These are phyloP conservation scores for Zosterops borbonicus DNA, from an alignment of 2,113 vertebrate genomes.

Conservation along the genomic window DNA sequence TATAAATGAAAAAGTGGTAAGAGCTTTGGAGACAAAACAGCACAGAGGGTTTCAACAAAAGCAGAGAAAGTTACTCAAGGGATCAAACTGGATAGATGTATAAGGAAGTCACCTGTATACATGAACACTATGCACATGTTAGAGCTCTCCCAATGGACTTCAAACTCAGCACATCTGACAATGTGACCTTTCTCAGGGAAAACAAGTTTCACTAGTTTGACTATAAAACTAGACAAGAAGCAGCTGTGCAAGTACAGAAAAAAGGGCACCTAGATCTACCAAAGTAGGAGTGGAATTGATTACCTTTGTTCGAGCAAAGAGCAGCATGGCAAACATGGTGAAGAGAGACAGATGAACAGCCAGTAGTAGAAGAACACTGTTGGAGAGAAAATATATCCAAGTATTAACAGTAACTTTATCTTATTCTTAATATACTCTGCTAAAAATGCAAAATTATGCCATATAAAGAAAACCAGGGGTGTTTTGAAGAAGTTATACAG, in stretches of 20 bases:
- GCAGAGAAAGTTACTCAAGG: not conserved
- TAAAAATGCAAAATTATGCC: not conserved
- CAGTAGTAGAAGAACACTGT: slow-evolving; percentile 89
- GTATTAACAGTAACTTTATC: not conserved
- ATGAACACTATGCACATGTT: accelerated
- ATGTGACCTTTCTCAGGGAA: not conserved
- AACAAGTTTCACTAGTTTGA: not conserved
- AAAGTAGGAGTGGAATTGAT: not conserved
- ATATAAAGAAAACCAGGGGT: not conserved
- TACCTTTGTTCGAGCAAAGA: slow-evolving; percentile 89
- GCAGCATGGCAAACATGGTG: slow-evolving; percentile 92
- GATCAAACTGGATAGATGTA: not conserved
- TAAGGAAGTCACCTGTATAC: not conserved
- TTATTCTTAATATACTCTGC: not conserved
- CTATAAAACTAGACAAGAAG: not conserved
- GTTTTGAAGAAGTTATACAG: not conserved
- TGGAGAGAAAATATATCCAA: not conserved
- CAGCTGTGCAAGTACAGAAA: not conserved
- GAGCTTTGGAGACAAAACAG: not conserved
- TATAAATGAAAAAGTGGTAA: not conserved
- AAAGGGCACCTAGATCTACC: not conserved
- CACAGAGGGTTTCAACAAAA: not conserved
- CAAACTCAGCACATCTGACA: not conserved
- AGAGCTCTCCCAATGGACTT: not conserved
- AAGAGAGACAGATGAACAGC: slow-evolving; percentile 89